Evolutionary conservation across 2,113 vertebrate species (phyloP), one percentile per base, ranked within the genome.

Genomic region (Callorhinus ursinus): DNA sequence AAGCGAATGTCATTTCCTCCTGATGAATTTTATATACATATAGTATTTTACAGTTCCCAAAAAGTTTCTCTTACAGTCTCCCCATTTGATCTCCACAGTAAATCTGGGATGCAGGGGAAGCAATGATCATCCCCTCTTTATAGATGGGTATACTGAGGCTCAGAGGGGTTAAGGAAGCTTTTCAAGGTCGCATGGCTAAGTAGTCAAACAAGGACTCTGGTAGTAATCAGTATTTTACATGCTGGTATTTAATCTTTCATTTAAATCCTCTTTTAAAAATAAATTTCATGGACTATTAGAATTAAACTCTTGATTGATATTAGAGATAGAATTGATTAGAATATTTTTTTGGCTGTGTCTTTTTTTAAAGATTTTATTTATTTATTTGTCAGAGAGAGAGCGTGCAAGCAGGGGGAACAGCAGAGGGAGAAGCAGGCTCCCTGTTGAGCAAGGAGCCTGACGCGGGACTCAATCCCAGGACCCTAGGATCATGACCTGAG

Each of bases 211-310:
- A 83, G 39, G 8, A 46, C 49, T 91, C 36, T 79, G 92, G 5
- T 22, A 22, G 39, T 67, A 67, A 80, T 63, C 31, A 65, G 46
- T 77, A 82, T n/a, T 86, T 94, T 36, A 61, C 10, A 63, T 8
- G 42, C 18, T 80, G 61, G 36, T 51, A 57, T 76, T 67, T 76
- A 90, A 86, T 77, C 28, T 90, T 95, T 79, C n/a, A 46, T 93
- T 84, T 95, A 93, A 96, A 86, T 26, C 5, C 8, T 88, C n/a
- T 79, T 77, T 21, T n/a, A 39, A 90, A 42, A 87, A 67, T 46
- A 95, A 57, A 74, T 65, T 65, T 69, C 33, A 72, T 72, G 55
- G 28, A 72, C 12, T 49, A 92, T 5, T 89, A 16, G 1, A 36
- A 74, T 69, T 87, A 74, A 80, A 80, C 4, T 57, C 49, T 90